Percentiles rank a stretch among this genome's conserved stretches.
These are phyloP conservation scores for Sula dactylatra DNA, from an alignment of 2,113 vertebrate genomes.

Conservation along the genomic window DNA sequence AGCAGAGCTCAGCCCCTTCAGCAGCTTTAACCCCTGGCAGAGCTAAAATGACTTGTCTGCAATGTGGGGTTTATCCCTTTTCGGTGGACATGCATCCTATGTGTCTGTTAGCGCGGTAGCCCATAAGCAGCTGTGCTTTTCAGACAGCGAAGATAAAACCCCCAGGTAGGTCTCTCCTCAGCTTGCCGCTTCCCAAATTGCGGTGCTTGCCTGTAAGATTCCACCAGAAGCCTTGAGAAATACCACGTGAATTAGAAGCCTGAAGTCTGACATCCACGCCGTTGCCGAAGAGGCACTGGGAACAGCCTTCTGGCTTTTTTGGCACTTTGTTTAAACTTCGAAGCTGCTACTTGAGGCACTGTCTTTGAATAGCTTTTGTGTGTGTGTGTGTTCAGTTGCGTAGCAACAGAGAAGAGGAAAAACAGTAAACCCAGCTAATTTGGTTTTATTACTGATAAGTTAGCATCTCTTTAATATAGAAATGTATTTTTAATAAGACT, in stretches of 20 bases:
- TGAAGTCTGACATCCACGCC: neutral
- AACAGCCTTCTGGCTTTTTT: neutral
- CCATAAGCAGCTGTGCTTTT: neutral
- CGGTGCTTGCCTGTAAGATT: fast-evolving
- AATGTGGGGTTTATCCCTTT: fast-evolving
- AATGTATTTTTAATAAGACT: conserved; percentile 25
- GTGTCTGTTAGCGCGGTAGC: neutral
- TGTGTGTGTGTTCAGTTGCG: conserved; percentile 49
- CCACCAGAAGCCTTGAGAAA: neutral
- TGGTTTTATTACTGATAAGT: conserved; percentile 40
- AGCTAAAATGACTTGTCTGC: neutral
- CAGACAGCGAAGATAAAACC: neutral
- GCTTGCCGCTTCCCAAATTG: neutral
- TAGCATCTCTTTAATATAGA: conserved; percentile 24
- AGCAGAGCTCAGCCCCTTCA: neutral
- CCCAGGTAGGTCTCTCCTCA: neutral
- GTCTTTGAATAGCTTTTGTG: conserved; percentile 51
- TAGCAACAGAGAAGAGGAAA: conserved; percentile 49
- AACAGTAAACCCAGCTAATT: conserved; percentile 47
- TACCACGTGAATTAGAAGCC: neutral
- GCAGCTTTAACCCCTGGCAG: neutral
- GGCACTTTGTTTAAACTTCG: conserved; percentile 38
- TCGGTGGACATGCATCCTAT: fast-evolving
- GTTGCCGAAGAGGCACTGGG: neutral
- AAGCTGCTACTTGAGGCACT: conserved; percentile 45